Conservation (phyloP, 2,113 vertebrate genomes). For the Pampusana beccarii region DNA sequence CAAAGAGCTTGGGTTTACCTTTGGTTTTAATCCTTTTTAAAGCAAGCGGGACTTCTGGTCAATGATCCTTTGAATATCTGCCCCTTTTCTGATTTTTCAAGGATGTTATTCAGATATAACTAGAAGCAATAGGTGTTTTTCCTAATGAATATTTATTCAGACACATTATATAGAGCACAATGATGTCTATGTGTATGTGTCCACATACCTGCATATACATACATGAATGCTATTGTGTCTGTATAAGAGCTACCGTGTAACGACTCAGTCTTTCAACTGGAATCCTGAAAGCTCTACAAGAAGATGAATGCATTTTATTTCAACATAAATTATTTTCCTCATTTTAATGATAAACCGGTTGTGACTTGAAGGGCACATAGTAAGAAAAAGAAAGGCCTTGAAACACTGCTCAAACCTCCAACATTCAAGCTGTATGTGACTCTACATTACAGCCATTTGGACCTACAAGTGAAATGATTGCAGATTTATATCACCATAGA, state of each 20-base stretch:
- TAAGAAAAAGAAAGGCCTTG: background rate
- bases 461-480: background rate
- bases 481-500: background rate
- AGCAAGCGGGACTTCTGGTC: background rate
- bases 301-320: background rate
- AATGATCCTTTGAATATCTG: background rate
- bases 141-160: background rate
- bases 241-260: background rate
- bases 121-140: background rate
- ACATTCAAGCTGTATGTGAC: background rate
- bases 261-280: background rate
- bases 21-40: background rate
- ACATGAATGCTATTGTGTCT: background rate
- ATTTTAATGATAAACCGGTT: background rate
- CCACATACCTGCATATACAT: background rate
- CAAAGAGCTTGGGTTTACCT: background rate
- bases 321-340: background rate
- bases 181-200: background rate
- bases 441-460: background rate
- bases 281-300: background rate
- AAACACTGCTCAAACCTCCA: background rate
- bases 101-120: background rate
- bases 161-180: background rate
- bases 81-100: background rate
- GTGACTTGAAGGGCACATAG: background rate